Base-by-base conservation (phyloP, 2,888 invertebrate genomes). In the Ormyrus rosae region DNA sequence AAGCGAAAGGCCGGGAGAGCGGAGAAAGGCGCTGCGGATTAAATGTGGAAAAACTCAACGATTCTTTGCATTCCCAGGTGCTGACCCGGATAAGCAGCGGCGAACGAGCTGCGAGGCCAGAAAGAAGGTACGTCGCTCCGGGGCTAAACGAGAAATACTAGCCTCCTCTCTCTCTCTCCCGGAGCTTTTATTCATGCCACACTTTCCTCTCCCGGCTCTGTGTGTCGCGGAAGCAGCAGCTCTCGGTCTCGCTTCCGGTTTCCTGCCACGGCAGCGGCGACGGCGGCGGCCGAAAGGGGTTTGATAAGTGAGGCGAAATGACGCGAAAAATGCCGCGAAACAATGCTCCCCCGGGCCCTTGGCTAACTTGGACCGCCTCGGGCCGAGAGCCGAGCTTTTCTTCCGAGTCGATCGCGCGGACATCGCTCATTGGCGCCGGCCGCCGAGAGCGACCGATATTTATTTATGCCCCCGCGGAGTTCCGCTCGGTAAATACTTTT, bases 71-170 rank as follows among this genome's bases (percentile, higher is more conserved):
- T 78, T 78, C 65, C 45, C 58, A 78, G 67, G 64, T 70, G 70
- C 70, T 78, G 81, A 78, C 81, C 81, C 70, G 78, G 74, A 81
- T 81, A 80, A 71, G 60, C 74, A 53, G 51, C 34, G 34, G 70
- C 58, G 67, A 58, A 60, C 46, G 60, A 46, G 70, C n/a, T 6
- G 51, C 11, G 56, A 46, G 56, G 46, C 70, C 60, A 67, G 46
- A 48, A 56, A 72, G 63, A 8, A 48, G 34, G 10, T 50, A 67
- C 70, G 73, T 71, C 61, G 74, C 78, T 74, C 61, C 78, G 61
- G 70, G 78, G 61, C 64, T 74, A 70, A 78, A 63, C 68, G 58
- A 64, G 71, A 78, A 75, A 61, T 75, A 81, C 72, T 77, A 55
- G 76, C 61, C 10, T 13, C 34, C 34, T 34, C 34, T 34, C 34